Percentiles rank a stretch among this genome's conserved stretches.
These are phyloP conservation scores for Caracal caracal DNA, from an alignment of 2,113 vertebrate species.

Conservation along the genomic window DNA sequence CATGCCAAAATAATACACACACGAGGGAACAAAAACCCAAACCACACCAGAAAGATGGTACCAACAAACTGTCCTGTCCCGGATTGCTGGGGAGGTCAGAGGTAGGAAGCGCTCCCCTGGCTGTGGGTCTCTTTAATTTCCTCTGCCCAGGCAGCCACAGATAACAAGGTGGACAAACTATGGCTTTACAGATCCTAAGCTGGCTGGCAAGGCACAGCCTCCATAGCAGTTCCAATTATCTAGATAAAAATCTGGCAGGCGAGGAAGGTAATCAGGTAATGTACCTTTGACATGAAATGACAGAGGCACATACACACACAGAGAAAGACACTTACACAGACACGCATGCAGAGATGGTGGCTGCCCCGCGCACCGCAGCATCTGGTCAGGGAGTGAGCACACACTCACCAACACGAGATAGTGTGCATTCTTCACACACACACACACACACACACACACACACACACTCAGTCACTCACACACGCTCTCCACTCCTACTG, in stretches of 20 bases:
- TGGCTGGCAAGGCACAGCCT: conserved; percentile 76
- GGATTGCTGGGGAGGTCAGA: neutral
- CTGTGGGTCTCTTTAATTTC: conserved; percentile 52
- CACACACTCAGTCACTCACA: conserved; percentile 60
- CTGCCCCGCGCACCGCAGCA: conserved; percentile 72
- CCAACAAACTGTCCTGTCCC: conserved; percentile 26
- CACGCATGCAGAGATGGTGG: conserved; percentile 65
- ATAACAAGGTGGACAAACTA: conserved; percentile 74
- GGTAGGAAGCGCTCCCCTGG: conserved; percentile 8
- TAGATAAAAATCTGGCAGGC: conserved; percentile 80
- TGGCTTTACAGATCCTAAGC: conserved; percentile 68
- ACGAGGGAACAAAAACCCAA: neutral
- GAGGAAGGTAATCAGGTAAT: conserved; percentile 81
- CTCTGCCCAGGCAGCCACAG: conserved; percentile 74
- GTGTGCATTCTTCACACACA: conserved; percentile 72
- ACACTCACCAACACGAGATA: conserved; percentile 77
- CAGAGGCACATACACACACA: conserved; percentile 57
- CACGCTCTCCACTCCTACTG: conserved; percentile 77
- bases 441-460: conserved; percentile 58
- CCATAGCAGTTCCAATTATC: conserved; percentile 77
- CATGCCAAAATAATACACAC: conserved; percentile 75
- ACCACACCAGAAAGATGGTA: conserved; percentile 34
- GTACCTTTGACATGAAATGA: conserved; percentile 79
- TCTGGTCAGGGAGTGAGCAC: conserved; percentile 78
- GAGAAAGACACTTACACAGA: conserved; percentile 72